A percentile compares a stretch with the other conserved stretches of the same genome.
Conservation (phyloP, 2,113 vertebrate species). For the Macrotus californicus region DNA sequence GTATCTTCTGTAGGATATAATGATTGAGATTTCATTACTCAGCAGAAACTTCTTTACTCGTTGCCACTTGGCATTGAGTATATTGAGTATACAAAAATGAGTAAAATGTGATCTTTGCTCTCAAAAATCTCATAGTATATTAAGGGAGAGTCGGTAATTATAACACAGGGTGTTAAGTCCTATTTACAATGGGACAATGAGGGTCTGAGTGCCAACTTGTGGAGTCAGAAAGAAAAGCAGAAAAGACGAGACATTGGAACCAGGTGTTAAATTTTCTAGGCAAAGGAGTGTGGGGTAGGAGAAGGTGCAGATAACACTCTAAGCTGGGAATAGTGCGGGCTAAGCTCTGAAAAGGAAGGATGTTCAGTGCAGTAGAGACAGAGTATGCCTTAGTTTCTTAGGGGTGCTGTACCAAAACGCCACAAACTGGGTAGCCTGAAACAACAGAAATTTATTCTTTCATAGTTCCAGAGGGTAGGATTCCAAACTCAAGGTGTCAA, state of each 20-base stretch:
- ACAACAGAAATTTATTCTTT: too few species aligned
- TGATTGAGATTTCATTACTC: not conserved
- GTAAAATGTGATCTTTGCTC: not conserved
- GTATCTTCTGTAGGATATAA: accelerated
- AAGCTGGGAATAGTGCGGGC: not conserved
- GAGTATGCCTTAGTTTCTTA: not conserved
- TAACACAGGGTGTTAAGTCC: not conserved
- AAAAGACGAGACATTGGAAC: not conserved
- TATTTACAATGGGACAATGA: not conserved
- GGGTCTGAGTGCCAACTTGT: not conserved
- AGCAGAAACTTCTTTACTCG: not conserved
- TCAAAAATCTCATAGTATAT: not conserved
- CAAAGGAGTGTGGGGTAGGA: not conserved
- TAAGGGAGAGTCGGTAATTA: not conserved
- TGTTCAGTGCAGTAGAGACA: not conserved
- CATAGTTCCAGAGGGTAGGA: too few species aligned
- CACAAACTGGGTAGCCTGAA: too few species aligned
- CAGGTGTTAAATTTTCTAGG: not conserved
- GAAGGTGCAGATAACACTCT: not conserved
- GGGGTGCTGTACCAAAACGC: not conserved
- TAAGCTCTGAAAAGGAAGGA: not conserved
- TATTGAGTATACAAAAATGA: not conserved
- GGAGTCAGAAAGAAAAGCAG: not conserved
- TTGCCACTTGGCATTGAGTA: not conserved
- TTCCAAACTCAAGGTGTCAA: too few species aligned